These are phyloP conservation scores for Diphyllodes magnificus DNA, from an alignment of 2,113 vertebrate genomes.

Conservation along the genomic window DNA sequence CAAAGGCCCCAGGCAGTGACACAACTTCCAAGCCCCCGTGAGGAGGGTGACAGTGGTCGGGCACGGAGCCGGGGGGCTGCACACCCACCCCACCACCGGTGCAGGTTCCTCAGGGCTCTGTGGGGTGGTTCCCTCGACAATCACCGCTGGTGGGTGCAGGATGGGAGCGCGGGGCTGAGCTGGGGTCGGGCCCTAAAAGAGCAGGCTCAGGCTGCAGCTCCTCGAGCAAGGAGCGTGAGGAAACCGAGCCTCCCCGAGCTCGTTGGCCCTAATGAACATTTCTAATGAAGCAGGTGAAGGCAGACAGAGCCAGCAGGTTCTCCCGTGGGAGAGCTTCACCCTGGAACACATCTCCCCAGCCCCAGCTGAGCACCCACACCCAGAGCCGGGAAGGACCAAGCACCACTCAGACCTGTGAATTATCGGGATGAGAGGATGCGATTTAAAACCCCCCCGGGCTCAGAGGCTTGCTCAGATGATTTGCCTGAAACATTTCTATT, in stretches of 20 bases:
- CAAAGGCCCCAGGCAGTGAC: background rate
- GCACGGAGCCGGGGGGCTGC: background rate
- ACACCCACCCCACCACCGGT: background rate
- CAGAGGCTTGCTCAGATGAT: accelerated
- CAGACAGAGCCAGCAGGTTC: background rate
- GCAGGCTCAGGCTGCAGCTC: background rate
- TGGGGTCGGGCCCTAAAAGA: accelerated
- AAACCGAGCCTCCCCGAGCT: background rate
- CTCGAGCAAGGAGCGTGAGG: accelerated
- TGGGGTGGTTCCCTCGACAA: accelerated
- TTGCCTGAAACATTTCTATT: accelerated
- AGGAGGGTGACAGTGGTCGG: accelerated
- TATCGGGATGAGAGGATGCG: accelerated
- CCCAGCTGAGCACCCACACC: accelerated
- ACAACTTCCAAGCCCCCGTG: accelerated
- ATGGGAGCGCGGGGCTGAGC: accelerated
- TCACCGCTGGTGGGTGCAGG: accelerated
- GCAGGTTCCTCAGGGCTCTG: background rate
- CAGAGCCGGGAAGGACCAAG: background rate
- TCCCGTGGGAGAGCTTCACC: background rate
- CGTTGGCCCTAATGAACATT: background rate
- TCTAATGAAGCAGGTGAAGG: background rate
- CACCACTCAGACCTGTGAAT: accelerated
- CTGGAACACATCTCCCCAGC: background rate
- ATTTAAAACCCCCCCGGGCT: accelerated